Evolutionary conservation across 2,797 vertebrate genomes (phyloP), one percentile per base, ranked within the genome.

Genomic region (Enteromius radiatus): DNA sequence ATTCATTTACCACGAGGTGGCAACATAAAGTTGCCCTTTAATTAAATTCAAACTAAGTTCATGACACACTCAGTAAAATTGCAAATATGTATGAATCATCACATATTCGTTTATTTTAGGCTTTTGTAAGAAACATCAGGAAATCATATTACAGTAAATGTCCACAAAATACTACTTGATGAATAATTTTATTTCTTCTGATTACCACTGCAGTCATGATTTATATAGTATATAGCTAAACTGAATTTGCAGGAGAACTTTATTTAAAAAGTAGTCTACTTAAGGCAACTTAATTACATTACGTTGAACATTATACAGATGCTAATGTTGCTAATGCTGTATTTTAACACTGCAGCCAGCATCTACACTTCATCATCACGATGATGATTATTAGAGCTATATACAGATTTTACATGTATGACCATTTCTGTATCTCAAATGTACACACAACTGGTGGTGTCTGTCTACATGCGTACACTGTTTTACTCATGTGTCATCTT

Each of bases 1-100:
- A 17, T 67, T 45, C 4, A 31, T 75, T 68, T 26, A 75, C 80
- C 71, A 76, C 61, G 38, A 82, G 80, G 61, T 65, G 49, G 80
- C 33, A 76, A 67, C 47, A 64, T 36, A 65, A 54, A 10, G 15
- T 56, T 70, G 7, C 0, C 2, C 0, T 64, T 47, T 31, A 63
- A 63, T 6, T 7, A 31, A 63, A 31, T 17, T 45, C 49, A 59
- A 31, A 31, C 17, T 45, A 12, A 75, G 5, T 3, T 31, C 5
- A 47, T 9, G 41, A 47, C 59, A 63, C 14, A 45, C 17, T 8
- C 0, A 31, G 11, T 45, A 31, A 12, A n/a, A 33, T 4, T 49
- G 2, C 12, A 12, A 73, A 33, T 31, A 63, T 67, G 28, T 23
- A 49, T 36, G 1, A 67, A 52, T 65, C 26, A 43, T 77, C 26